Evolutionary conservation across 1,140 invertebrate species (phyloP), one percentile per base, ranked within the genome.

Genomic region (Cydia splendana): DNA sequence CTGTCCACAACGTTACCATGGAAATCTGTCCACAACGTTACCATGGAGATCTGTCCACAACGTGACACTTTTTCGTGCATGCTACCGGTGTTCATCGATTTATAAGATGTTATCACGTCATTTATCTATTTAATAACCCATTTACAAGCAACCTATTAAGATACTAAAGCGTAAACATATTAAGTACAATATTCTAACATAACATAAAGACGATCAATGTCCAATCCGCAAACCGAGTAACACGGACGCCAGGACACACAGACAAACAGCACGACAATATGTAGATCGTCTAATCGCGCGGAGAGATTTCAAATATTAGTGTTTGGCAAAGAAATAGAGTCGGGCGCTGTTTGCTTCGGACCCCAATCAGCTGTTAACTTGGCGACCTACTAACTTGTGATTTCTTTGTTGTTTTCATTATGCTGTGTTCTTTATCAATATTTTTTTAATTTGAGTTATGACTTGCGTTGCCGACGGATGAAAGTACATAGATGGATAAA

Each of bases 291-390:
- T 89, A 88, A 89, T 89, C 86, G 85, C 77, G 81, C 74, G 78
- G 82, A 81, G 81, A 82, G 84, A 82, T 88, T 87, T 86, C 90
- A 91, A 91, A 91, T 90, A 91, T 91, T 90, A 87, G 87, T 91
- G 88, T 90, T 91, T 90, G 90, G 81, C 87, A 90, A 91, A 90
- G 90, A 90, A 91, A 88, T 88, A 84, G 81, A 87, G 81, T 82
- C 85, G 81, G 80, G 78, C 79, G 65, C 24, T 86, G 88, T 85
- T 86, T 86, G 85, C 77, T 82, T 87, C 78, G 82, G 82, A 86
- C 87, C 82, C 83, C 86, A 87, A 87, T 87, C 87, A 84, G 75
- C 73, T 78, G 75, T 78, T 81, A 74, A 48, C 74, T 38, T 57
- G 65, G 67, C 69, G 74, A 75, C 75, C 57, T 53, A 53, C 4